Evolutionary conservation across 2,797 vertebrate species (phyloP).

Genomic region (Chelon auratus): DNA sequence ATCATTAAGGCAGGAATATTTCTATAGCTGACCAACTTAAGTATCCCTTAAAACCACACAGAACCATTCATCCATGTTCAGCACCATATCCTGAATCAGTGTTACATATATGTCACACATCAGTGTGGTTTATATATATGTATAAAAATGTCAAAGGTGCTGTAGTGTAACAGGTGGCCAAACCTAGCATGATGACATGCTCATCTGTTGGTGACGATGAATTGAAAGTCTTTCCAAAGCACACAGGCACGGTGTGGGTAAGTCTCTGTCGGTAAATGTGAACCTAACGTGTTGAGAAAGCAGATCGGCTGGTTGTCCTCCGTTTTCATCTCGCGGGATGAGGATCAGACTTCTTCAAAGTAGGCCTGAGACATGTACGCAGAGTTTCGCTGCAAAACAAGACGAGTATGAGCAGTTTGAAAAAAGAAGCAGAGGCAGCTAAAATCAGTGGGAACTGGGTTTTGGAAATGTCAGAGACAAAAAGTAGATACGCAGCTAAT

Average conservation of each 20-base stretch:
- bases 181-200: not conserved
- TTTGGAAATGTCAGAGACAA: not conserved
- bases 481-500: not conserved
- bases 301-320: conserved; percentile 16
- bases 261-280: conserved; percentile 17
- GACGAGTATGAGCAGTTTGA: conserved; percentile 6
- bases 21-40: conserved; percentile 28
- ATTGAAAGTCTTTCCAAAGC: conserved; percentile 41
- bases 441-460: not conserved
- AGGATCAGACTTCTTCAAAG: conserved; percentile 87
- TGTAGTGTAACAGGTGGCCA: conserved; percentile 38
- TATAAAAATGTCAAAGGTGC: conserved; percentile 28
- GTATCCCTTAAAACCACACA: conserved; percentile 53
- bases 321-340: conserved; percentile 21
- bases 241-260: conserved; percentile 15
- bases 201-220: conserved; percentile 8
- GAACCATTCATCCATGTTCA: conserved; percentile 17
- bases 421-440: not conserved
- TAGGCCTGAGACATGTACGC: conserved; percentile 87
- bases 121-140: conserved; percentile 18
- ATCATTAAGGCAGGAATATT: not conserved
- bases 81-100: conserved; percentile 44
- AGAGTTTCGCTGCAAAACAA: conserved; percentile 84
- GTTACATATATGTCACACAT: conserved; percentile 25
- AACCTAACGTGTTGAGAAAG: conserved; percentile 19